Evolutionary conservation across 2,888 invertebrate genomes (phyloP).

Genomic region (Tryphoninae sp.): DNA sequence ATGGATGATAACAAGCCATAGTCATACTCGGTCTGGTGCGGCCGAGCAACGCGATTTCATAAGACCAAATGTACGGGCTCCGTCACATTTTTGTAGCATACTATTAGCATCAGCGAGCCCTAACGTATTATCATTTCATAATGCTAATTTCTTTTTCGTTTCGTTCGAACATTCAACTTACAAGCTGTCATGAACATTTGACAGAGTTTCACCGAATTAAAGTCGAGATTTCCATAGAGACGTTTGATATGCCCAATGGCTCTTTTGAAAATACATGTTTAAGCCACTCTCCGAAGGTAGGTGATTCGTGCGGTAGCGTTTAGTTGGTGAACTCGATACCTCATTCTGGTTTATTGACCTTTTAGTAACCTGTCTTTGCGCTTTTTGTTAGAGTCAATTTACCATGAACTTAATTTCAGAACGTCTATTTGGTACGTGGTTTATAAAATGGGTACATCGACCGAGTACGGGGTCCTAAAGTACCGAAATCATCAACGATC

Average conservation of each 20-base stretch:
- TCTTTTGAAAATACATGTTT: no score
- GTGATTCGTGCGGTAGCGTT: no score
- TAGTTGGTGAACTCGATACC: no score
- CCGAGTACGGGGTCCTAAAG: no score
- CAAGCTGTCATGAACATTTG: background rate
- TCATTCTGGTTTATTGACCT: no score
- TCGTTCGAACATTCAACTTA: background rate
- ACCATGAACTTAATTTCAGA: no score
- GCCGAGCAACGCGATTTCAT: background rate
- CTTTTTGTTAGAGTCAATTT: no score
- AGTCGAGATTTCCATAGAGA: background rate
- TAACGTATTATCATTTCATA: background rate
- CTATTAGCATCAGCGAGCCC: background rate
- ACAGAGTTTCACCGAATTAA: background rate
- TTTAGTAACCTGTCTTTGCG: no score
- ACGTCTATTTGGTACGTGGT: no score
- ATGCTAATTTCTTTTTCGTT: background rate
- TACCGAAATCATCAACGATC: no score
- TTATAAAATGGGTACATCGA: no score
- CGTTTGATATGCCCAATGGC: background rate
- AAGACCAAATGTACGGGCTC: background rate
- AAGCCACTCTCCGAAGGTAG: no score
- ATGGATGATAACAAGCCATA: slow-evolving; percentile 52
- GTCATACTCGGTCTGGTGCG: slow-evolving; percentile 16
- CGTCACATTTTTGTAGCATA: slow-evolving; percentile 9